These are phyloP conservation scores for Pseudomugil gertrudae DNA, from an alignment of 2,797 vertebrate genomes.

Conservation along the genomic window DNA sequence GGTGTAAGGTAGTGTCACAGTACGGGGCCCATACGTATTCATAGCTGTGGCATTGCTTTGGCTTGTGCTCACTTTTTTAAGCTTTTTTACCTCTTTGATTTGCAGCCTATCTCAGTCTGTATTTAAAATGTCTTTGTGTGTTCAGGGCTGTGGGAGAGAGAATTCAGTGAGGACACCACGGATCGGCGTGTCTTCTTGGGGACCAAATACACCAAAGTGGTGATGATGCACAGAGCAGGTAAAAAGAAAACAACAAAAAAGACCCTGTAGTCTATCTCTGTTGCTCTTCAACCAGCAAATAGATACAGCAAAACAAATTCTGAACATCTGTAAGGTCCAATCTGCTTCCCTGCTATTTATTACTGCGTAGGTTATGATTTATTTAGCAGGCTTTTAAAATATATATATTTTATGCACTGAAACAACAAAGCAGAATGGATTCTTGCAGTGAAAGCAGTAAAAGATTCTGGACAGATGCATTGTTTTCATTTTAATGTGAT, in stretches of 20 bases:
- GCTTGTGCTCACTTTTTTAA: constrained; percentile 14
- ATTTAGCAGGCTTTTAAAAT: constrained; percentile 56
- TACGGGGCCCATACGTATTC: constrained; percentile 20
- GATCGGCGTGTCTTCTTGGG: constrained; percentile 74
- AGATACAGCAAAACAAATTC: constrained; percentile 39
- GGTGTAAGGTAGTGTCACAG: constrained; percentile 13
- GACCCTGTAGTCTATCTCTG: constrained; percentile 4
- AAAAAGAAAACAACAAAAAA: constrained; percentile 9
- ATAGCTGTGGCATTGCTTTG: constrained; percentile 27
- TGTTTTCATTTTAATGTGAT: constrained; percentile 27
- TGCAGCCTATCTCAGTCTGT: constrained; percentile 11
- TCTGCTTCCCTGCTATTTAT: constrained; percentile 57
- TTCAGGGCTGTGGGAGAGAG: constrained; percentile 75
- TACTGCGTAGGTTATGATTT: constrained; percentile 55
- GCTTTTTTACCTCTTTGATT: constrained; percentile 9
- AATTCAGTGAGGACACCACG: constrained; percentile 57
- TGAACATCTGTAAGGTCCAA: constrained; percentile 60
- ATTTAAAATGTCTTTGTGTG: constrained; percentile 24
- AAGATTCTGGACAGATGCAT: constrained; percentile 11
- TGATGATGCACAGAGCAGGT: constrained; percentile 80
- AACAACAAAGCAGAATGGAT: constrained; percentile 41
- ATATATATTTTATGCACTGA: constrained; percentile 61
- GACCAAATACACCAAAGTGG: constrained; percentile 77
- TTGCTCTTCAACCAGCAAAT: constrained; percentile 36
- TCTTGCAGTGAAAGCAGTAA: constrained; percentile 33